These are phyloP conservation scores for Bursaphelenchus okinawaensis DNA, from an alignment of 2,888 invertebrate genomes.

Conservation along the genomic window DNA sequence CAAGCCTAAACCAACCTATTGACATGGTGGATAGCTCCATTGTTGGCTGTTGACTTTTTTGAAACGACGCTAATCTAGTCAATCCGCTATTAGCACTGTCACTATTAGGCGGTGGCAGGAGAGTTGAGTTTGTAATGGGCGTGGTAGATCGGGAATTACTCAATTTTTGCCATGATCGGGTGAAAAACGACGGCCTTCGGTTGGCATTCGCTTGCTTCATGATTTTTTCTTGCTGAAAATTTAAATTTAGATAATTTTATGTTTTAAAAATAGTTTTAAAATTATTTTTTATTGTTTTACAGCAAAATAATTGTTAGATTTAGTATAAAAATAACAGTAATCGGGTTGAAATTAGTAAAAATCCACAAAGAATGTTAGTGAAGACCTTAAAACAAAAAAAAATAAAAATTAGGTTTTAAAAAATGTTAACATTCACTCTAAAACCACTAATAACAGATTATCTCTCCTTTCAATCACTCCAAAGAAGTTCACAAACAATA, in stretches of 20 bases:
- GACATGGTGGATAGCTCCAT: background rate
- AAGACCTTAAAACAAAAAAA: background rate
- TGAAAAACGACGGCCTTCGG: slow-evolving; percentile 41
- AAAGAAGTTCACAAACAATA: too few relatives aligned
- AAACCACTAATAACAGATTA: too few relatives aligned
- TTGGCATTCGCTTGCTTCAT: slow-evolving; percentile 25
- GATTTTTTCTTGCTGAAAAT: slow-evolving; percentile 36
- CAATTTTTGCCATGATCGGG: slow-evolving; percentile 23
- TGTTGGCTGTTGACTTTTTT: background rate
- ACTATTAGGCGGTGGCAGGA: slow-evolving; percentile 12
- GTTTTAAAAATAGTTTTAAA: too few relatives aligned
- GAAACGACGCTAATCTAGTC: slow-evolving; percentile 8
- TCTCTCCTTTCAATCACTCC: too few relatives aligned
- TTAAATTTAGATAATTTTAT: too few relatives aligned
- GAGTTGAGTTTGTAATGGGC: slow-evolving; percentile 3
- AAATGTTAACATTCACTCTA: too few relatives aligned
- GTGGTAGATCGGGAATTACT: slow-evolving; percentile 30
- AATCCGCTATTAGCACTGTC: background rate
- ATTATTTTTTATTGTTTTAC: too few relatives aligned
- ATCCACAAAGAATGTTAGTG: background rate
- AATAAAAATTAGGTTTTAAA: too few relatives aligned
- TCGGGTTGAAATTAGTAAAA: background rate
- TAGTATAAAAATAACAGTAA: too few relatives aligned
- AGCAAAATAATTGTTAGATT: too few relatives aligned
- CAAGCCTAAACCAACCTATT: too few relatives aligned